Percentiles rank a stretch among this genome's conserved stretches.
Conservation (phyloP, 2,888 invertebrate species). For the Lithophane ornitopus region DNA sequence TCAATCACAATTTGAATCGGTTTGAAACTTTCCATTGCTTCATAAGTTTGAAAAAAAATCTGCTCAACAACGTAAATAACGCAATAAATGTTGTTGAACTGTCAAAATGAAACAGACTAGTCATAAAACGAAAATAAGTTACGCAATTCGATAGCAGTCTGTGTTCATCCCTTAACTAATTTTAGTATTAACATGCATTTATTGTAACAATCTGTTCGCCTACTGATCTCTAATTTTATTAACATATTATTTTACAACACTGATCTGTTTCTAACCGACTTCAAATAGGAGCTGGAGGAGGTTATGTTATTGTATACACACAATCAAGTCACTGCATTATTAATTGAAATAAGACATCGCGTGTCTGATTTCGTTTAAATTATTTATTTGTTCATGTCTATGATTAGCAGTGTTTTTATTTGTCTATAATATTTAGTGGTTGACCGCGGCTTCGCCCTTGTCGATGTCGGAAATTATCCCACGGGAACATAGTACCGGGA, state of each 20-base stretch:
- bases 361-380: slow-evolving; percentile 31
- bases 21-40: too few species aligned
- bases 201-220: slow-evolving; percentile 14
- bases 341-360: slow-evolving; percentile 44
- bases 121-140: too few species aligned
- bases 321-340: slow-evolving; percentile 37
- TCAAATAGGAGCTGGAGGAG: not conserved
- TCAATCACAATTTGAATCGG: too few species aligned
- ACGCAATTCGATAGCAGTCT: not conserved
- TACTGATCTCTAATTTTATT: slow-evolving; percentile 48
- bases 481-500: not conserved
- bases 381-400: slow-evolving; percentile 15
- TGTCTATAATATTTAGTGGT: not conserved
- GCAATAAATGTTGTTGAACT: too few species aligned
- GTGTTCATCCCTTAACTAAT: slow-evolving; percentile 19
- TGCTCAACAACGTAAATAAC: too few species aligned
- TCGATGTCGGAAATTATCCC: not conserved
- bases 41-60: too few species aligned
- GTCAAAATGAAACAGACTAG: too few species aligned
- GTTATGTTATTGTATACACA: not conserved
- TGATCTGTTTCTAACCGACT: not conserved
- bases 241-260: slow-evolving; percentile 26
- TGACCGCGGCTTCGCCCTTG: not conserved
- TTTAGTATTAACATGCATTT: slow-evolving; percentile 34
- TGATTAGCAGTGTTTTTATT: slow-evolving; percentile 11